phyloP scores from a whole-genome alignment of 2,888 invertebrate genomes.

The Phytoseiulus persimilis region DNA sequence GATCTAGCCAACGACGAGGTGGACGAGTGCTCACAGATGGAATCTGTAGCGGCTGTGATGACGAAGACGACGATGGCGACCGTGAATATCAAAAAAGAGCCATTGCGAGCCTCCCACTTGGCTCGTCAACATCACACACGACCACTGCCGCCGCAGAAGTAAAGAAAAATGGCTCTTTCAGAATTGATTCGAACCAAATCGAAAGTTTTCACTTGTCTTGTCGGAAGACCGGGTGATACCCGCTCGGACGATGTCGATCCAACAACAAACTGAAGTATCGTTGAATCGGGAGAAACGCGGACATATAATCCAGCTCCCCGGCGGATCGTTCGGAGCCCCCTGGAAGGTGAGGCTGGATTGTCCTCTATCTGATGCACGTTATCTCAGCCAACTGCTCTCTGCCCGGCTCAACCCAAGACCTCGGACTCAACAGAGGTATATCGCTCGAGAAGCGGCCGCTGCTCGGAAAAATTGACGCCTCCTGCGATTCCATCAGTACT shows the following conservation, averaged over 20 bases:
- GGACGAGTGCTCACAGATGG: neutral
- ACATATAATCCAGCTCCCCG: too few relatives aligned
- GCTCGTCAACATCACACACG: neutral
- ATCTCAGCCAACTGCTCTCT: too few relatives aligned
- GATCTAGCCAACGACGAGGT: neutral
- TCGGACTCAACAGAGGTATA: too few relatives aligned
- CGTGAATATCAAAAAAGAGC: neutral
- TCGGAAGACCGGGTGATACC: neutral
- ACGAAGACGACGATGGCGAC: neutral
- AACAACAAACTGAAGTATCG: too few relatives aligned
- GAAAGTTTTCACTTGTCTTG: neutral
- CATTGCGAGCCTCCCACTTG: neutral
- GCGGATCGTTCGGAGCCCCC: too few relatives aligned
- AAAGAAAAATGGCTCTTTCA: neutral
- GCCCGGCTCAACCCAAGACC: too few relatives aligned
- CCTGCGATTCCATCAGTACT: too few relatives aligned
- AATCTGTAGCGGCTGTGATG: neutral
- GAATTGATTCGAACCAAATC: neutral
- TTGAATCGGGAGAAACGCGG: too few relatives aligned
- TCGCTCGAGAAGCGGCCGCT: too few relatives aligned
- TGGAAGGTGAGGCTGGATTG: too few relatives aligned
- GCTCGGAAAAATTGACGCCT: too few relatives aligned
- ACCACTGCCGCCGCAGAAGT: neutral
- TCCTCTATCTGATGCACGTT: too few relatives aligned
- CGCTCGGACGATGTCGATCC: neutral